Percentiles rank a stretch among this genome's conserved stretches.
phyloP scores from a whole-genome alignment of 2,113 vertebrate species.

The Pica pica region DNA sequence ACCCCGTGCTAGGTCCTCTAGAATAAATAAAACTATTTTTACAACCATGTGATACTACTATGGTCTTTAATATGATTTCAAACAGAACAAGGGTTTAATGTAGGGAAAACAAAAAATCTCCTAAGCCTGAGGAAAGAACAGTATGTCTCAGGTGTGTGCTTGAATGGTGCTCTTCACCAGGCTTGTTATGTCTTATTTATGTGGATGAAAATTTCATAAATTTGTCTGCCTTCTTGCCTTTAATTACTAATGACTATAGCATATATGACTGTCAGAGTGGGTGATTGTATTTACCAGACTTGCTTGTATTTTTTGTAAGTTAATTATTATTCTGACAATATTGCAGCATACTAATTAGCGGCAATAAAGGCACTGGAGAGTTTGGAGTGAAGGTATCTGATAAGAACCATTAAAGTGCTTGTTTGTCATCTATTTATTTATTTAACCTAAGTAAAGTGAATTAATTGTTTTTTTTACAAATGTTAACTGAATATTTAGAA shows the following conservation, averaged over 20 bases:
- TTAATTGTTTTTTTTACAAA: not conserved
- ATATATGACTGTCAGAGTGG: not conserved
- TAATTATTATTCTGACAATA: not conserved
- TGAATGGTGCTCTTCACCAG: fast-evolving
- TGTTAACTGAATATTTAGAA: not conserved
- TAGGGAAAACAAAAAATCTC: not conserved
- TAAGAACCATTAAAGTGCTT: not conserved
- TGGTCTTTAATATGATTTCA: not conserved
- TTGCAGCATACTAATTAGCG: not conserved
- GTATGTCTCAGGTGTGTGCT: not conserved
- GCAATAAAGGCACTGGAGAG: not conserved
- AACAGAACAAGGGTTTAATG: not conserved
- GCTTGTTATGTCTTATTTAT: not conserved
- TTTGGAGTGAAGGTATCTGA: not conserved
- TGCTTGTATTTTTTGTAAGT: not conserved
- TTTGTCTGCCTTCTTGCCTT: not conserved
- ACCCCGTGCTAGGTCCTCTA: not conserved
- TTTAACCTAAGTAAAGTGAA: not conserved
- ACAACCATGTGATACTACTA: fast-evolving
- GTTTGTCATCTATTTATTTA: not conserved
- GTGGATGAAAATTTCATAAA: not conserved
- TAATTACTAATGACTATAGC: not conserved
- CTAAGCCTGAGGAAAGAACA: not conserved
- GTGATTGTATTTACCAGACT: not conserved
- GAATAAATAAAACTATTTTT: not conserved